Evolutionary conservation across 1,140 invertebrate genomes (phyloP).

Genomic region (Cecropterus lyciades): DNA sequence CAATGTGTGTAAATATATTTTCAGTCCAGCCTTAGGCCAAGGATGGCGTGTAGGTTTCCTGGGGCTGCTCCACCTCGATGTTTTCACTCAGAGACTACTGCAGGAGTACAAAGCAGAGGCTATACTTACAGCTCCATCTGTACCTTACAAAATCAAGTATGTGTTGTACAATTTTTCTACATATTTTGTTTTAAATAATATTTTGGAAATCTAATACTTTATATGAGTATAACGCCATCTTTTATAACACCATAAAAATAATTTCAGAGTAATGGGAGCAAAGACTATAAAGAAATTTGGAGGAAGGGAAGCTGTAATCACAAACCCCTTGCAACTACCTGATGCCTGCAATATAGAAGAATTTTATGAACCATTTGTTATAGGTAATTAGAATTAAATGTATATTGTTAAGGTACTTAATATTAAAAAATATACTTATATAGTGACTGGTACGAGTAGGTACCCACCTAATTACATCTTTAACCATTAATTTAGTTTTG

Average conservation of each 20-base stretch:
- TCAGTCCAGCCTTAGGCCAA: conserved; percentile 95
- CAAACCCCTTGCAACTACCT: conserved; percentile 94
- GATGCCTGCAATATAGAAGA: conserved; percentile 87
- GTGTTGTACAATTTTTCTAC: conserved; percentile 47
- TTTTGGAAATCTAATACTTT: too few species aligned
- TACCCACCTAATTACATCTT: too few species aligned
- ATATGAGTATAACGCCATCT: too few species aligned
- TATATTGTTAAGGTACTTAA: too few species aligned
- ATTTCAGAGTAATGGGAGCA: conserved; percentile 81
- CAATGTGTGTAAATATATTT: conserved; percentile 45
- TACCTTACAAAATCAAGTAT: conserved; percentile 95
- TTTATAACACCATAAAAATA: not conserved
- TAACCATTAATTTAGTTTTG: too few species aligned
- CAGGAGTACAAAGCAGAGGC: conserved; percentile 96
- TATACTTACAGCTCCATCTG: conserved; percentile 96
- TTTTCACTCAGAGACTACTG: conserved; percentile 96
- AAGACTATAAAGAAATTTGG: conserved; percentile 87
- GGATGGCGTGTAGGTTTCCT: conserved; percentile 97
- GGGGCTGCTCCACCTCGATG: conserved; percentile 97
- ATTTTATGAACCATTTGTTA: conserved; percentile 95
- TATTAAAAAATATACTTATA: too few species aligned
- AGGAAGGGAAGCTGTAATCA: conserved; percentile 89
- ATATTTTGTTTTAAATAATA: too few species aligned
- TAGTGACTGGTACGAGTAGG: too few species aligned
- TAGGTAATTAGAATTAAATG: too few species aligned